These are phyloP conservation scores for Aricia agestis DNA, from an alignment of 1,140 invertebrate genomes.

Conservation along the genomic window DNA sequence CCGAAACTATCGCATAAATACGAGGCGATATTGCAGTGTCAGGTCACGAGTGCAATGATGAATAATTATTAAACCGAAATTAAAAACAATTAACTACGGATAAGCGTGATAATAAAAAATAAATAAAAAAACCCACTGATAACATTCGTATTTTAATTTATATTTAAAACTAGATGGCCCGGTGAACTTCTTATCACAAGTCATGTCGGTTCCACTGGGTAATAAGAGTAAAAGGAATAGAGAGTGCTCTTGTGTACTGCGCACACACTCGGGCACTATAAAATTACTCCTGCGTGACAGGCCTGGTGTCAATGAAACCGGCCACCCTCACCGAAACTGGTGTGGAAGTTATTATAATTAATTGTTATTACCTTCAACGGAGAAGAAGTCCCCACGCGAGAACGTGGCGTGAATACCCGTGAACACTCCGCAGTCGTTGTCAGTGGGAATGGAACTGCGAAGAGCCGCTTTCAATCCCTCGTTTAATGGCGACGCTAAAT, in stretches of 20 bases:
- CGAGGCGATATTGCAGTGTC: background rate
- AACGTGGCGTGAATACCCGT: slow-evolving; percentile 26
- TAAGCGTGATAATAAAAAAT: background rate
- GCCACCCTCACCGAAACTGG: too few relatives aligned
- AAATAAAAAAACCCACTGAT: background rate
- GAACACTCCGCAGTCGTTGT: background rate
- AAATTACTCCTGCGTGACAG: too few relatives aligned
- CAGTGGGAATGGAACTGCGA: background rate
- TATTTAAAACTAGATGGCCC: background rate
- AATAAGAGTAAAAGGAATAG: too few relatives aligned
- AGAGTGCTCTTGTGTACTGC: too few relatives aligned
- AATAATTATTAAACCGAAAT: background rate
- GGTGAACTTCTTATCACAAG: too few relatives aligned
- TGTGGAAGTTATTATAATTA: too few relatives aligned
- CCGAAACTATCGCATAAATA: background rate
- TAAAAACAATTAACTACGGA: background rate
- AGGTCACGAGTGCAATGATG: background rate
- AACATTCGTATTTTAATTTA: background rate
- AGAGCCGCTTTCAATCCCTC: background rate
- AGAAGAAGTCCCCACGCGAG: slow-evolving; percentile 23
- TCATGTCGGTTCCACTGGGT: too few relatives aligned
- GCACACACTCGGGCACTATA: too few relatives aligned
- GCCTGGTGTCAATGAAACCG: too few relatives aligned
- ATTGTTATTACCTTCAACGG: slow-evolving; percentile 29
- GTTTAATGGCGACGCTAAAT: slow-evolving; percentile 26